Conservation (phyloP, 2,797 vertebrate genomes). For the Clarias platycephalus region DNA sequence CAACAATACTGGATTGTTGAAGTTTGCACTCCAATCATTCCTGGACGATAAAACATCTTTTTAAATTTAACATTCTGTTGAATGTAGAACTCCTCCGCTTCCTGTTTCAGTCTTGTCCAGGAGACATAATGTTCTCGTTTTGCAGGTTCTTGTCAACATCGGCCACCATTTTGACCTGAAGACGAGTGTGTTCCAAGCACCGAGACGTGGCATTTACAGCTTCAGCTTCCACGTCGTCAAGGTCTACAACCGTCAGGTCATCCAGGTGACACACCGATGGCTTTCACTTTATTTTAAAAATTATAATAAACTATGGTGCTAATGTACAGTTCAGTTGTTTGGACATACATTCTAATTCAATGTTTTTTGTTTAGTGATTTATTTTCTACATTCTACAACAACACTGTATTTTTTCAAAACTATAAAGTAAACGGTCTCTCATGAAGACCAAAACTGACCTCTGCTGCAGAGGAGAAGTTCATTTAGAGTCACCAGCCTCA, state of each 20-base stretch:
- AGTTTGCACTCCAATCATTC: not conserved
- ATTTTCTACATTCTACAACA: too few species aligned
- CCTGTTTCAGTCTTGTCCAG: not conserved
- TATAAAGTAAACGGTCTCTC: too few species aligned
- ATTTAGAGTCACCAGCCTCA: too few species aligned
- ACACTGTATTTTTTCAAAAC: too few species aligned
- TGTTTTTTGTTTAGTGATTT: too few species aligned
- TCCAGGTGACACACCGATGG: constrained; percentile 72
- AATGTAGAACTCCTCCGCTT: not conserved
- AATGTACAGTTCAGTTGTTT: not conserved
- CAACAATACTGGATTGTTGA: too few species aligned
- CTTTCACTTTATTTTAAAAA: not conserved
- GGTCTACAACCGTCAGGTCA: constrained; percentile 88
- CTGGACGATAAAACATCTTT: not conserved
- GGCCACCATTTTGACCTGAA: constrained; percentile 86
- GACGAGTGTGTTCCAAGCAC: constrained; percentile 85
- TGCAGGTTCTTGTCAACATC: constrained; percentile 86
- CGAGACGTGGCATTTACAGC: constrained; percentile 87
- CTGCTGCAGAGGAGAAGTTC: too few species aligned
- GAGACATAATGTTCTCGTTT: constrained; percentile 37
- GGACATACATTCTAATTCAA: too few species aligned
- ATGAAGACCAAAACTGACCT: too few species aligned
- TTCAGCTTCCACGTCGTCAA: constrained; percentile 90
- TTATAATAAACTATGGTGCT: not conserved
- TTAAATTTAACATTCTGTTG: not conserved